Conservation (phyloP, 30 jellyfish, hydroid and myxozoan species). For the Turritopsis rubra region DNA sequence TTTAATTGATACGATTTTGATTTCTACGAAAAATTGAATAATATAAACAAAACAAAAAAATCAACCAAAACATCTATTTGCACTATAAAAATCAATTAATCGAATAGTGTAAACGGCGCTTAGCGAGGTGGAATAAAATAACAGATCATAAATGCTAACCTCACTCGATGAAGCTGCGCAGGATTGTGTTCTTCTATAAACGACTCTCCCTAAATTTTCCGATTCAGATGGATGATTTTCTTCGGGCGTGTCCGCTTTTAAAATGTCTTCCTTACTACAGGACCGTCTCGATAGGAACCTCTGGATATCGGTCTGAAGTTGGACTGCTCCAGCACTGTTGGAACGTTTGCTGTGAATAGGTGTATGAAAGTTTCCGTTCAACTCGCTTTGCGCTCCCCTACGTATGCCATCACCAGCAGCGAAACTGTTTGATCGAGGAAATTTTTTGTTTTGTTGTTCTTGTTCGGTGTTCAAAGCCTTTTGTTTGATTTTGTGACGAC, state of each 20-base stretch:
- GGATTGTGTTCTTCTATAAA: not conserved
- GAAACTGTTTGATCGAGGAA: slow-evolving; percentile 16
- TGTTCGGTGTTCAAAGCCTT: not conserved
- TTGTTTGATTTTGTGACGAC: slow-evolving; percentile 7
- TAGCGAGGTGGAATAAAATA: no score
- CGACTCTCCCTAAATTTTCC: not conserved
- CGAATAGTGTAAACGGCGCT: no score
- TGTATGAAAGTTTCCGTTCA: not conserved
- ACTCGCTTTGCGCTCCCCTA: not conserved
- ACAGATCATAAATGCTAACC: no score
- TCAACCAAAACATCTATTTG: no score
- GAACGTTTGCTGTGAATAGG: slow-evolving; percentile 13
- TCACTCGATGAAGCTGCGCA: not conserved
- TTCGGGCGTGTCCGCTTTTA: not conserved
- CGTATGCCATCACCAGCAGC: not conserved
- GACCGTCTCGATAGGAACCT: not conserved
- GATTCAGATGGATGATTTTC: not conserved
- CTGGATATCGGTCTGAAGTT: not conserved
- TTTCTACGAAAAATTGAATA: no score
- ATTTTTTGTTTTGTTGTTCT: not conserved
- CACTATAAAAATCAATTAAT: no score
- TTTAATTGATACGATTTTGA: no score
- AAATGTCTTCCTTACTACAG: not conserved
- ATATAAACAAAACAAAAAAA: no score
- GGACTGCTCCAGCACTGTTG: slow-evolving; percentile 21